Percentiles rank a stretch among this genome's conserved stretches.
Conservation (phyloP, 2,113 vertebrate species). For the Rhinopomastus cyanomelas region DNA sequence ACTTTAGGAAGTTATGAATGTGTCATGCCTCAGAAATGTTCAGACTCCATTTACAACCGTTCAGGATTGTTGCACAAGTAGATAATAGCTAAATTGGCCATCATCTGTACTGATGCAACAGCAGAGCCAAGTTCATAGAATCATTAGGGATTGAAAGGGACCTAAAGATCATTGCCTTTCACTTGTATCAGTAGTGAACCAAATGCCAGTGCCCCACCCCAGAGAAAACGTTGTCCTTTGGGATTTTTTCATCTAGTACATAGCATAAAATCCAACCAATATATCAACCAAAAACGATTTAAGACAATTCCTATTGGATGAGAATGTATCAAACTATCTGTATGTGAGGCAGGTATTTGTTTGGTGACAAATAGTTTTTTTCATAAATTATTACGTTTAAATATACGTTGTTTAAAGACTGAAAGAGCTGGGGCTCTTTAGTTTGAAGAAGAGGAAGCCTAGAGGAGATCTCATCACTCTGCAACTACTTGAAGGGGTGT, state of each 20-base stretch:
- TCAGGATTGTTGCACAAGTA: not conserved
- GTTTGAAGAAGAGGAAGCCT: too few species aligned
- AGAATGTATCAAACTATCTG: not conserved
- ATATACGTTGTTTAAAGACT: too few species aligned
- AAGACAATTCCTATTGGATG: not conserved
- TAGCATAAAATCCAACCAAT: not conserved
- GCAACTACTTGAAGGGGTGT: too few species aligned
- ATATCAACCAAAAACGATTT: not conserved
- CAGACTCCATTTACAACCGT: not conserved
- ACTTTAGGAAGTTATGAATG: not conserved
- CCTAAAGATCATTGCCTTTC: not conserved
- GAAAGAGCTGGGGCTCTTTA: too few species aligned
- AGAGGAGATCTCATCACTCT: too few species aligned
- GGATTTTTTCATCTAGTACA: not conserved
- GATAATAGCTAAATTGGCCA: not conserved
- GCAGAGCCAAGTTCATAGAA: not conserved
- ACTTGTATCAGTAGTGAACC: not conserved
- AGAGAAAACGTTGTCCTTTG: not conserved
- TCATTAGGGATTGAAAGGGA: too few species aligned
- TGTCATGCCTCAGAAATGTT: not conserved
- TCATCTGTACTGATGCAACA: not conserved
- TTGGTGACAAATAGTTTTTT: not conserved
- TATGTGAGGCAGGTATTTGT: not conserved
- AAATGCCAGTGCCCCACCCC: not conserved
- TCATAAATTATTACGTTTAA: not conserved